These are phyloP conservation scores for Drosophila lacertosa DNA, from an alignment of 1,140 invertebrate genomes.

Conservation along the genomic window DNA sequence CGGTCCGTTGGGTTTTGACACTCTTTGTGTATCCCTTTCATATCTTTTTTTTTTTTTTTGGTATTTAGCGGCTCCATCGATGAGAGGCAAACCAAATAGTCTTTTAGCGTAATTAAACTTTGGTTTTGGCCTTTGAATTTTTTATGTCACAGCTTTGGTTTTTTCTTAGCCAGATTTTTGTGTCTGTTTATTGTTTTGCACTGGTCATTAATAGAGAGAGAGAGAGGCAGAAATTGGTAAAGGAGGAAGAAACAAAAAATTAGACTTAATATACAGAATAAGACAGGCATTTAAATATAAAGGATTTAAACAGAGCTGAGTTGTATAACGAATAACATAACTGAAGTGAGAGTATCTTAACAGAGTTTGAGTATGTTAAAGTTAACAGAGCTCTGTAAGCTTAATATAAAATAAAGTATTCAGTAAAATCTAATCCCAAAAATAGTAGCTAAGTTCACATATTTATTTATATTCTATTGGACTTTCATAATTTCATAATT, in stretches of 20 bases:
- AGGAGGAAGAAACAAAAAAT: not conserved
- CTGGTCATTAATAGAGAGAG: constrained; percentile 8
- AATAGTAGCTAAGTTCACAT: too few species aligned
- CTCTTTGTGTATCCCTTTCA: constrained; percentile 55
- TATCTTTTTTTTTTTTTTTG: too few species aligned
- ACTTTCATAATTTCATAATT: too few species aligned
- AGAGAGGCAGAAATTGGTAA: too few species aligned
- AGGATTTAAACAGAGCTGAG: not conserved
- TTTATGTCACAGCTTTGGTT: constrained; percentile 24
- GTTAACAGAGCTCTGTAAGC: not conserved
- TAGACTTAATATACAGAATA: not conserved
- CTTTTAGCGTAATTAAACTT: constrained; percentile 76
- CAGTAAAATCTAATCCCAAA: too few species aligned
- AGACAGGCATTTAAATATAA: not conserved
- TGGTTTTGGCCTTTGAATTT: constrained; percentile 46
- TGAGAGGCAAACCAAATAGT: constrained; percentile 38
- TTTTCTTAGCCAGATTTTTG: not conserved
- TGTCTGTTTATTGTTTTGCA: too few species aligned
- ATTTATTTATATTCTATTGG: too few species aligned
- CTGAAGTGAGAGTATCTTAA: not conserved
- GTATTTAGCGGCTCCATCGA: constrained; percentile 39
- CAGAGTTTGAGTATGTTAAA: not conserved
- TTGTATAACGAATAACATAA: too few species aligned
- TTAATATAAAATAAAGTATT: too few species aligned
- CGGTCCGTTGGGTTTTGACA: constrained; percentile 41